Base-by-base conservation (phyloP, 92 coral and sea anemone genomes). In the Hydrozoanthus gracilis region DNA sequence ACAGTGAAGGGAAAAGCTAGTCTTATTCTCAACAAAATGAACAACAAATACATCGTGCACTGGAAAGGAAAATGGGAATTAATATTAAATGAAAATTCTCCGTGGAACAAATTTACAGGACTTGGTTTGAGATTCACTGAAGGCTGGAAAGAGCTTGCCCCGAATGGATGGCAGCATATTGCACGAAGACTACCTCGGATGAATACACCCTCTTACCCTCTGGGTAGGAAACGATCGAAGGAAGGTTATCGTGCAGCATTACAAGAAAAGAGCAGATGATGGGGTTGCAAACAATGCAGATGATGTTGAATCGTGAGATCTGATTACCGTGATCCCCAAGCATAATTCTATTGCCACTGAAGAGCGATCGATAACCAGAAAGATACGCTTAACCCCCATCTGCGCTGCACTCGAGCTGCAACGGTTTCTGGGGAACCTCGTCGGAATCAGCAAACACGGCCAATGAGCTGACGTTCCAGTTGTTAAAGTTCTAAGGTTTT, bases 381-480 rank as follows among this genome's bases (percentile, higher is more conserved):
- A 88, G 69, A 49, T 75, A 83, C 39, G 80, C 84, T 12, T 70
- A 62, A 64, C 92, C 95, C 9, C 68, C 79, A 55, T 77, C 90
- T 8, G 73, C 89, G 73, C 61, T 27, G 69, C 87, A 90, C 83
- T 83, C 90, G 35, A 88, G 87, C 69, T 87, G 88, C 60, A 92
- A 84, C 12, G 91, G 90, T 85, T 90, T 92, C 39, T 44, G 48
- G 27, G 91, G 91, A 7, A 89, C 17, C n/a, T 84, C 88, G 46
- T 89, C 91, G 20, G 91, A 90, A 55, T 92, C 92, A 18, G 90
- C 92, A 48, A 75, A 73, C 14, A 92, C 84, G 5, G 87, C 91
- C 55, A 87, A 51, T 17, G 61, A 84, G 16, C 83, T 89, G 12
- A 80, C 72, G 27, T 89, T 82, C 77, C 89, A 73, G 46, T 87